phyloP scores from a whole-genome alignment of 2,888 invertebrate species.

The Sarcophaga caerulescens region DNA sequence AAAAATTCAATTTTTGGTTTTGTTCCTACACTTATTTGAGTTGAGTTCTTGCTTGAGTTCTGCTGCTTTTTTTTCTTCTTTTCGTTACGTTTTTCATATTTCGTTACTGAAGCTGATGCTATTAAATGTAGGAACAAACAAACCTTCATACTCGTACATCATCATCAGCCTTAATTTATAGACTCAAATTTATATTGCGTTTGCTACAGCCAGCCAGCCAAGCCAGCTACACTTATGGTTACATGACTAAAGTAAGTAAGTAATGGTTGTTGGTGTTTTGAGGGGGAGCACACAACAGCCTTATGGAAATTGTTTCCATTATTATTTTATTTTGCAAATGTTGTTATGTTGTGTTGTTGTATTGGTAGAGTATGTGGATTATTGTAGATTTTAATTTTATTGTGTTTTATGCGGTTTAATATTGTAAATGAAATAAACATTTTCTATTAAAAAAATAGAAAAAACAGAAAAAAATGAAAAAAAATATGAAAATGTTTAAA shows the following conservation, averaged over 20 bases:
- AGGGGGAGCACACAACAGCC: too few relatives aligned
- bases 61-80: background rate
- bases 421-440: too few relatives aligned
- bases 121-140: constrained; percentile 43
- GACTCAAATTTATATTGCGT: constrained; percentile 50
- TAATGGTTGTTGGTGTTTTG: too few relatives aligned
- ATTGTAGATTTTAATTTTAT: background rate
- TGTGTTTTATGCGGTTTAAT: background rate
- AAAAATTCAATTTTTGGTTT: constrained; percentile 53
- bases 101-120: constrained; percentile 47
- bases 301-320: too few relatives aligned
- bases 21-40: background rate
- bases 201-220: background rate
- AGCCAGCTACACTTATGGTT: background rate
- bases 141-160: constrained; percentile 14
- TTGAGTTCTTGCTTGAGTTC: background rate
- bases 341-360: too few relatives aligned
- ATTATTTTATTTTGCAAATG: too few relatives aligned
- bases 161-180: constrained; percentile 55
- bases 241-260: background rate
- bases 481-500: too few relatives aligned
- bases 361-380: background rate
- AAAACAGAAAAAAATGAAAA: too few relatives aligned
- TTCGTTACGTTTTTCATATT: background rate
- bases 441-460: too few relatives aligned